These are phyloP conservation scores for Pimpla rufipes DNA, from an alignment of 2,888 invertebrate genomes.

Conservation along the genomic window DNA sequence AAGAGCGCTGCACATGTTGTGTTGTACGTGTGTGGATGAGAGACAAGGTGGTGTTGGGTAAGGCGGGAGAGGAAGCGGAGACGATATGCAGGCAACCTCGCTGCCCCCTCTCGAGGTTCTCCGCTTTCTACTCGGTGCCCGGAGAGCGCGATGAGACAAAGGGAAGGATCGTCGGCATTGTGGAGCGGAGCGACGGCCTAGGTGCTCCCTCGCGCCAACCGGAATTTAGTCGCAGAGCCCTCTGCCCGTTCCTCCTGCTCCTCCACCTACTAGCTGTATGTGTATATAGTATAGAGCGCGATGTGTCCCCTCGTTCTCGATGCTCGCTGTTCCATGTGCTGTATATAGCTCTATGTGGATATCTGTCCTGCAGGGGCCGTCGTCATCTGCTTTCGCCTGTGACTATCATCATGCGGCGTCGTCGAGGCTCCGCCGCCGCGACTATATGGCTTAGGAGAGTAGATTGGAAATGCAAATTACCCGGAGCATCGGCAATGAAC, in stretches of 20 bases:
- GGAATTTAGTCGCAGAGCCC: constrained; percentile 51
- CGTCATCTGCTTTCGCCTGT: constrained; percentile 25
- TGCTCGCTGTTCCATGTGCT: constrained; percentile 9
- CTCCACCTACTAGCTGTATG: too few species aligned
- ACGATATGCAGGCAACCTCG: constrained; percentile 5
- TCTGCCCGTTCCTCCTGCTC: constrained; percentile 38
- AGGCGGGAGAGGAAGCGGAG: neutral
- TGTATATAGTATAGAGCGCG: neutral
- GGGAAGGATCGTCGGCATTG: constrained; percentile 61
- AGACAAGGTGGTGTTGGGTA: neutral
- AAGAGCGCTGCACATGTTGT: constrained; percentile 7
- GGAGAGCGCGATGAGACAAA: constrained; percentile 55
- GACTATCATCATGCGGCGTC: constrained; percentile 34
- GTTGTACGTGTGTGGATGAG: constrained; percentile 21
- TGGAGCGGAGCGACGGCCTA: constrained; percentile 21
- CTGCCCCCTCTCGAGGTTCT: constrained; percentile 17
- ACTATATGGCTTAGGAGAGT: constrained; percentile 36
- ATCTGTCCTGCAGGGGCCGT: neutral
- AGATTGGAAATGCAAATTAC: constrained; percentile 66
- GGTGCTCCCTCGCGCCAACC: constrained; percentile 26
- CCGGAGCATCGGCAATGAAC: constrained; percentile 41
- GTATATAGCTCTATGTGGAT: neutral
- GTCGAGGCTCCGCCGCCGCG: constrained; percentile 10
- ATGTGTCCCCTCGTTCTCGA: constrained; percentile 7
- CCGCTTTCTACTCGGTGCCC: constrained; percentile 37